Conservation (phyloP, 2,113 vertebrate genomes). For the Passerina amoena region DNA sequence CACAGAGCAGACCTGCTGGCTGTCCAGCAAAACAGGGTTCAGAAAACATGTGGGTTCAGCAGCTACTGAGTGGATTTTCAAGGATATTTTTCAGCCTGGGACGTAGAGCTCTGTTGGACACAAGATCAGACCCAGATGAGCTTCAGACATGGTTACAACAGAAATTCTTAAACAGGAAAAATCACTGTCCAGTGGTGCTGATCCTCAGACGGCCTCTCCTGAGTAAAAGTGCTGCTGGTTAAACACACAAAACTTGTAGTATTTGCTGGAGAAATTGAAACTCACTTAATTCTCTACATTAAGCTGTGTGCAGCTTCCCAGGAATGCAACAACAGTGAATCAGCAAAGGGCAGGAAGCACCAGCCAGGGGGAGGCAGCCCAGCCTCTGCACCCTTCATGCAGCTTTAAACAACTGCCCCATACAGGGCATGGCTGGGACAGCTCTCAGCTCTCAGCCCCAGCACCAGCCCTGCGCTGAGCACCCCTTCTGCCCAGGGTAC, state of each 20-base stretch:
- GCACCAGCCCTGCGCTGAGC: background rate
- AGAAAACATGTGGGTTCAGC: background rate
- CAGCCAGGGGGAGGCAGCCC: fast-evolving
- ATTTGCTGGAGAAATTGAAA: background rate
- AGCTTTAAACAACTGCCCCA: background rate
- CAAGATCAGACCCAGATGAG: background rate
- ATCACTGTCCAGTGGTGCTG: background rate
- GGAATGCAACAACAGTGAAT: background rate
- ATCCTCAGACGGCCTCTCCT: background rate
- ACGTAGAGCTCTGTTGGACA: background rate
- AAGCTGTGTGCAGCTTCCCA: background rate
- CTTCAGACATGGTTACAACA: fast-evolving
- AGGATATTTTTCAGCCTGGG: background rate
- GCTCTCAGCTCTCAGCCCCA: background rate
- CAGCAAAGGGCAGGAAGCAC: background rate
- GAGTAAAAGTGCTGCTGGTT: background rate
- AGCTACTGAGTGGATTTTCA: background rate
- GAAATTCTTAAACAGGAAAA: background rate
- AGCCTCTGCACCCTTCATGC: background rate
- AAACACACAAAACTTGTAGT: background rate
- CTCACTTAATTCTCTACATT: background rate
- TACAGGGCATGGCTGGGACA: background rate
- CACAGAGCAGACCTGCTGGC: background rate
- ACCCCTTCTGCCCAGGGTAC: background rate
- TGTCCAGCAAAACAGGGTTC: background rate